Evolutionary conservation across 2,888 invertebrate genomes (phyloP).

Genomic region (Catocala sponsa): DNA sequence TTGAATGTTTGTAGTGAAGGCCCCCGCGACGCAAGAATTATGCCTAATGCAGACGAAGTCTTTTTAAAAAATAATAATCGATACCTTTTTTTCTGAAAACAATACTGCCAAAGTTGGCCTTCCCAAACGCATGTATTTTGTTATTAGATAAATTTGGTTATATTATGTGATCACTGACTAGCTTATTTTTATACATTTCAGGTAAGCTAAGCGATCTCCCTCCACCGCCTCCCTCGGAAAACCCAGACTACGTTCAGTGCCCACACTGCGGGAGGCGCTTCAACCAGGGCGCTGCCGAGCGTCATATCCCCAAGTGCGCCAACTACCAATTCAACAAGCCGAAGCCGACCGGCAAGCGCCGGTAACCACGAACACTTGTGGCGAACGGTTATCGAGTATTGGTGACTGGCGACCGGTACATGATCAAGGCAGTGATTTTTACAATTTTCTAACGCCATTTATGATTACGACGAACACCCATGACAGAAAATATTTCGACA

Average conservation of each 20-base stretch:
- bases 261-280: conserved; percentile 96
- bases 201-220: conserved; percentile 94
- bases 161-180: too few species aligned
- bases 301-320: conserved; percentile 98
- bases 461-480: too few species aligned
- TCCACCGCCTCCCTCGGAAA: conserved; percentile 96
- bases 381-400: background rate
- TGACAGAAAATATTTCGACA: too few species aligned
- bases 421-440: background rate
- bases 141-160: too few species aligned
- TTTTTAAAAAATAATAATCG: too few species aligned
- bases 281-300: conserved; percentile 94
- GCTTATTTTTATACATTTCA: conserved; percentile 37
- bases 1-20: too few species aligned
- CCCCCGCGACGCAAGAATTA: too few species aligned
- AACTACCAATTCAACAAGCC: conserved; percentile 94
- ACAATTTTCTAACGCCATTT: background rate
- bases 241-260: conserved; percentile 96
- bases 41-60: too few species aligned
- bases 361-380: conserved; percentile 60
- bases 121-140: too few species aligned
- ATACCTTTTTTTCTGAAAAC: too few species aligned
- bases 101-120: too few species aligned
- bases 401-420: background rate
- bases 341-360: conserved; percentile 74